Base-by-base conservation (phyloP, 2,888 invertebrate species). In the Drosophila anceps region DNA sequence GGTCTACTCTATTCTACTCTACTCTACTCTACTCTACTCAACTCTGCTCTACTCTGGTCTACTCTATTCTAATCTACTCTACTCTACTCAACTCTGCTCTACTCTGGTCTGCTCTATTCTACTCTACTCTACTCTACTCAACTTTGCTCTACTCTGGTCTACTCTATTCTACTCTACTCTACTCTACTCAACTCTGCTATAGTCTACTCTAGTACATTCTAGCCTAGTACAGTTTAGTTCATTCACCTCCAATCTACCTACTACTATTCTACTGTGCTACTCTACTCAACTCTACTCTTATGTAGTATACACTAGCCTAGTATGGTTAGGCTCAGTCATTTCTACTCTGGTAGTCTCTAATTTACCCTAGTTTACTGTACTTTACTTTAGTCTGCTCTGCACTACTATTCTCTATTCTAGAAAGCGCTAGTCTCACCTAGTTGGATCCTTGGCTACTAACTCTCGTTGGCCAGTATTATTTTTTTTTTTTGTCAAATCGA, bases 401-500 rank as follows among this genome's bases (percentile, higher is more conserved):
- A 13, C 13, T 13, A 10, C 18, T 18, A 5, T 18, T 4, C 9
- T 18, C 41, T 10, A 18, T 4, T 20, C 24, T 15, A 24, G 24
- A n/a, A n/a, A n/a, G n/a, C n/a, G n/a, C n/a, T n/a, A n/a, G 8
- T 48, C 8, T 7, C 44, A 4, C 1, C 46, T 27, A 48, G n/a
- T n/a, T 6, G 10, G 10, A 6, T 29, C 0, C 29, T 6, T 10
- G 24, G 3, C 1, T 10, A 48, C 29, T 10, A n/a, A 18, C 10
- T 31, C 3, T n/a, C 12, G n/a, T 6, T 12, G 48, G 48, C 1
- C 18, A 4, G 31, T 8, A 18, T 2, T 29, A 48, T 9, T 31
- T 53, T 20, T 60, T 41, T 54, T 58, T 18, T 50, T n/a, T 18
- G 31, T 18, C 10, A 50, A 31, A 85, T 84, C 79, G 74, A 83